Conservation (phyloP, 1,140 invertebrate species). For the Mya arenaria region DNA sequence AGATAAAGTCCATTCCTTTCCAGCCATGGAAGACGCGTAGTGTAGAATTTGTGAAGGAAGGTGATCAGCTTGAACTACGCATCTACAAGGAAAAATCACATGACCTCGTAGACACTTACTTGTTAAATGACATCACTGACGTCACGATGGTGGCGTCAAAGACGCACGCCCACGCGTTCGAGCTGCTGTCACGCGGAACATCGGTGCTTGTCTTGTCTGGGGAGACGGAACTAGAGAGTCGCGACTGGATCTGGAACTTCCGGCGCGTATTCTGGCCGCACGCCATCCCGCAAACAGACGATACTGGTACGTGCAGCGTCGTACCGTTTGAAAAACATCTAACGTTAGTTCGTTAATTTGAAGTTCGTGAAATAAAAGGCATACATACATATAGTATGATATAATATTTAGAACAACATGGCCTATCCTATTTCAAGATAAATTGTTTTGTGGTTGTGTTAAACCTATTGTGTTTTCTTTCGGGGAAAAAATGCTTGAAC, state of each 20-base stretch:
- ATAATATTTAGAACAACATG: background rate
- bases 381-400: background rate
- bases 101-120: background rate
- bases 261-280: conserved; percentile 63
- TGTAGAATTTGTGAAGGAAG: conserved; percentile 16
- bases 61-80: background rate
- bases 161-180: conserved; percentile 68
- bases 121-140: conserved; percentile 61
- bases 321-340: no score
- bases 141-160: conserved; percentile 62
- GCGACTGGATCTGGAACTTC: conserved; percentile 61
- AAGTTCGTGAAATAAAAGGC: background rate
- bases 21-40: conserved; percentile 38
- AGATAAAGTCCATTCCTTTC: no score
- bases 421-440: background rate
- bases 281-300: no score
- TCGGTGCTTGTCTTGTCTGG: conserved; percentile 64
- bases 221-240: conserved; percentile 54
- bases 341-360: background rate
- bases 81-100: background rate
- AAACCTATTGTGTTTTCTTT: no score
- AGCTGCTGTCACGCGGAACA: conserved; percentile 54
- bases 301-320: no score
- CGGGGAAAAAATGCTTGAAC: no score
- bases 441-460: background rate